Conservation (phyloP, 2,888 invertebrate species). For the Colletes collaris region DNA sequence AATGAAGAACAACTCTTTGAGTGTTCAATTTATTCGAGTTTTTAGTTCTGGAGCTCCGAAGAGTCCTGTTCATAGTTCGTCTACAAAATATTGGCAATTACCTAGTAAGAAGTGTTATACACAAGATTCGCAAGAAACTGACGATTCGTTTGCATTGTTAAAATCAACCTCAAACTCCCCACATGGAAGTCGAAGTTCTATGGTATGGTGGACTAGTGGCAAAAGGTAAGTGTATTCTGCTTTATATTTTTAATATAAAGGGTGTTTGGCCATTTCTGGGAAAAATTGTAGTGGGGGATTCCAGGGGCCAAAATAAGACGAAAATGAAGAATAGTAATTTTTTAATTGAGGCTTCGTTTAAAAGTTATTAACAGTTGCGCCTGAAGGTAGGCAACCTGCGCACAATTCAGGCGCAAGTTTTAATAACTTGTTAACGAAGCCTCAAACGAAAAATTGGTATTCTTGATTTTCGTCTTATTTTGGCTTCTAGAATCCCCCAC, state of each 20-base stretch:
- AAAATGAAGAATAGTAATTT: too few species aligned
- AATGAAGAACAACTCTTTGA: slow-evolving; percentile 61
- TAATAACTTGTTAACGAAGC: too few species aligned
- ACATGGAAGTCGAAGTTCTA: not conserved
- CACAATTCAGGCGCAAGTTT: too few species aligned
- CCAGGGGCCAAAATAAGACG: too few species aligned
- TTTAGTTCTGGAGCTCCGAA: slow-evolving; percentile 54
- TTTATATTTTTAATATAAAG: not conserved
- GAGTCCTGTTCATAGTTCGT: slow-evolving; percentile 55
- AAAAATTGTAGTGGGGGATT: too few species aligned
- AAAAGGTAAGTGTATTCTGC: slow-evolving; percentile 51
- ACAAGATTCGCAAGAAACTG: slow-evolving; percentile 47
- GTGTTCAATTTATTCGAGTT: slow-evolving; percentile 67
- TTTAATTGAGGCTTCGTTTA: too few species aligned
- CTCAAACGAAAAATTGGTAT: too few species aligned
- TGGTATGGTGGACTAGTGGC: slow-evolving; percentile 43
- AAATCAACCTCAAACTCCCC: slow-evolving; percentile 14
- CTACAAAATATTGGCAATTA: slow-evolving; percentile 65
- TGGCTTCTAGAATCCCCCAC: too few species aligned
- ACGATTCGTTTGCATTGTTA: slow-evolving; percentile 39
- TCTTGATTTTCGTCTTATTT: too few species aligned
- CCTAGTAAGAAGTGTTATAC: slow-evolving; percentile 43
- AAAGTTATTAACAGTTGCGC: too few species aligned
- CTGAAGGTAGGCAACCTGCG: too few species aligned
- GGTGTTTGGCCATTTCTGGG: too few species aligned